phyloP scores from a whole-genome alignment of 2,113 vertebrate species.

The Poicephalus meyeri region DNA sequence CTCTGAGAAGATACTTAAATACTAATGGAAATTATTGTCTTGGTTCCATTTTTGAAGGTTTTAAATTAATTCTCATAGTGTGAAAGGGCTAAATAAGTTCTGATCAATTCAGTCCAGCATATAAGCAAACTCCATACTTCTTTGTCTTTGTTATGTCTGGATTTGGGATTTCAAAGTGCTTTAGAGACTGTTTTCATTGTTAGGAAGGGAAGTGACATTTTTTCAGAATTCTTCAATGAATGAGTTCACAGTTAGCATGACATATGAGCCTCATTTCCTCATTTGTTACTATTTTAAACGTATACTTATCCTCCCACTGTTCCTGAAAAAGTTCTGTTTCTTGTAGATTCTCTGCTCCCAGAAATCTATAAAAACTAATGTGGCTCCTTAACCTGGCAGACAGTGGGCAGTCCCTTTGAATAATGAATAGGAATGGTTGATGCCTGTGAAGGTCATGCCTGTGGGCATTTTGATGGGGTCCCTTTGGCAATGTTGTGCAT shows the following conservation, averaged over 20 bases:
- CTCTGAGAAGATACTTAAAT: background rate
- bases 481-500: background rate
- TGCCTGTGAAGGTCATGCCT: background rate
- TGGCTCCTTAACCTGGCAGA: background rate
- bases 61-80: background rate
- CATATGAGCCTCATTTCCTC: conserved; percentile 33
- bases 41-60: background rate
- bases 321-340: conserved; percentile 30
- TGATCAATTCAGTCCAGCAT: background rate
- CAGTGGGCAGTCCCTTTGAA: background rate
- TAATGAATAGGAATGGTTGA: background rate
- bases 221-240: conserved; percentile 18
- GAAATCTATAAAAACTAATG: background rate
- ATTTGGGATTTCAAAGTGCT: conserved; percentile 19
- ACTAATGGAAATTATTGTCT: background rate
- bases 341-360: background rate
- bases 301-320: conserved; percentile 53
- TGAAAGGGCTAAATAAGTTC: background rate
- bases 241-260: conserved; percentile 29
- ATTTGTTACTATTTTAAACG: conserved; percentile 38
- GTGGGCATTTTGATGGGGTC: background rate
- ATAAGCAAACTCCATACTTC: background rate
- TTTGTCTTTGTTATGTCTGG: background rate
- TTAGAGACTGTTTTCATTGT: conserved; percentile 15
- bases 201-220: conserved; percentile 5